Base-by-base conservation (phyloP, 2,797 vertebrate species). In the Cryptoprocta ferox region DNA sequence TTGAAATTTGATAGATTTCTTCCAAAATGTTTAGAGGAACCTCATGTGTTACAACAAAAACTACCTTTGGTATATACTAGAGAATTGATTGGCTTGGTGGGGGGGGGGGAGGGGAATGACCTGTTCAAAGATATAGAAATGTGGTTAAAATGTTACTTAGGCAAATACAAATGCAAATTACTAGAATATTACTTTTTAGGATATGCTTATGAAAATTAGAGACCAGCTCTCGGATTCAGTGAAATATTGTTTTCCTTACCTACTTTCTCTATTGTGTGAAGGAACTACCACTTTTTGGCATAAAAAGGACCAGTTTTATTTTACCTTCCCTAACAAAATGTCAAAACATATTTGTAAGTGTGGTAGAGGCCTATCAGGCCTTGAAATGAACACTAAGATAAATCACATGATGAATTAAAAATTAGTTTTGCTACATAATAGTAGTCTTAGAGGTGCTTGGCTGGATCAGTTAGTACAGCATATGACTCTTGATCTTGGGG, bases 1-100 rank as follows among this genome's bases (percentile, higher is more conserved):
- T 97, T 97, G 48, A 95, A 96, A 93, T 92, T 28, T 83, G 73
- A 94, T 86, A 82, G 37, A 61, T 82, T 93, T 96, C 94, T 94
- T 68, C 84, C 19, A 88, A 94, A 95, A 79, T 81, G 12, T 85
- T 84, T 81, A 8, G 95, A 97, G 71, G 92, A 81, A 28, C 73
- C 48, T 42, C 19, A 48, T 18, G 42, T 50, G 12, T 91, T 71
- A 70, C 83, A 42, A 75, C 32, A 56, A 70, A 92, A 93, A 93
- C 89, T 93, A 95, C 59, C 50, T 96, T 70, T 28, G 73, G 9
- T 88, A 42, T 59, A 53, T 75, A 35, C 24, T 42, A 91, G 5
- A 71, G 30, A 80, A 93, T 24, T 82, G 63, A 30, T 39, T 93
- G 61, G 35, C 50, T 28, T 48, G 48, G n/a, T 91, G 35, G 3